Conservation (phyloP, 1,140 invertebrate species). For the Thalassaphorura encarpata region DNA sequence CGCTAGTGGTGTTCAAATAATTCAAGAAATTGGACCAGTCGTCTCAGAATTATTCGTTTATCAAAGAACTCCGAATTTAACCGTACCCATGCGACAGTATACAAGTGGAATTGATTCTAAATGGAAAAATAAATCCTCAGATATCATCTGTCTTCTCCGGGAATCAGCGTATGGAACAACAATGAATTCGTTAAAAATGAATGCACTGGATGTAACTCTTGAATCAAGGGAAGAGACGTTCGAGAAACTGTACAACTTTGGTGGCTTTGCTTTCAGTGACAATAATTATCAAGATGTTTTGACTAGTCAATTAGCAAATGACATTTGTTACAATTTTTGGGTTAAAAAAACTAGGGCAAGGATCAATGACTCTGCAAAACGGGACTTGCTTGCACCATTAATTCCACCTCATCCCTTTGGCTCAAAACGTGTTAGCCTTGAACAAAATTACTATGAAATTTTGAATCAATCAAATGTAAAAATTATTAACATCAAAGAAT, state of each 20-base stretch:
- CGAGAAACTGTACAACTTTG: background rate
- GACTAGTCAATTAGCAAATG: background rate
- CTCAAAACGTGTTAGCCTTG: slow-evolving; percentile 4
- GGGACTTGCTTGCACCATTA: background rate
- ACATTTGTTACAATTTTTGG: slow-evolving; percentile 7
- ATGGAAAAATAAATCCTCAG: background rate
- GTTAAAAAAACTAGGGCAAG: slow-evolving; percentile 1
- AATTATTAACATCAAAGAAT: slow-evolving; percentile 5
- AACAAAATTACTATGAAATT: slow-evolving; percentile 13
- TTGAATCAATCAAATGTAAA: slow-evolving; percentile 11
- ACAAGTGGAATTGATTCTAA: background rate
- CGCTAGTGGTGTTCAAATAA: slow-evolving; percentile 15
- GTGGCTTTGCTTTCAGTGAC: background rate
- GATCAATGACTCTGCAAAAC: background rate
- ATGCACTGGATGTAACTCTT: background rate
- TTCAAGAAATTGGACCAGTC: slow-evolving; percentile 16
- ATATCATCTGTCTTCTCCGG: background rate
- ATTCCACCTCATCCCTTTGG: slow-evolving; percentile 1
- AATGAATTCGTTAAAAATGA: background rate
- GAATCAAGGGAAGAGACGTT: background rate
- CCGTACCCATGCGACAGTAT: slow-evolving; percentile 7
- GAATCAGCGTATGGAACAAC: background rate
- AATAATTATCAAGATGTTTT: slow-evolving; percentile 1
- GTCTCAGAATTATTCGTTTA: slow-evolving; percentile 11
- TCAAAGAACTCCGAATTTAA: slow-evolving; percentile 16